Percentiles rank a stretch among this genome's conserved stretches.
phyloP scores from a whole-genome alignment of 2,888 invertebrate species.

The Gerris lacustris region DNA sequence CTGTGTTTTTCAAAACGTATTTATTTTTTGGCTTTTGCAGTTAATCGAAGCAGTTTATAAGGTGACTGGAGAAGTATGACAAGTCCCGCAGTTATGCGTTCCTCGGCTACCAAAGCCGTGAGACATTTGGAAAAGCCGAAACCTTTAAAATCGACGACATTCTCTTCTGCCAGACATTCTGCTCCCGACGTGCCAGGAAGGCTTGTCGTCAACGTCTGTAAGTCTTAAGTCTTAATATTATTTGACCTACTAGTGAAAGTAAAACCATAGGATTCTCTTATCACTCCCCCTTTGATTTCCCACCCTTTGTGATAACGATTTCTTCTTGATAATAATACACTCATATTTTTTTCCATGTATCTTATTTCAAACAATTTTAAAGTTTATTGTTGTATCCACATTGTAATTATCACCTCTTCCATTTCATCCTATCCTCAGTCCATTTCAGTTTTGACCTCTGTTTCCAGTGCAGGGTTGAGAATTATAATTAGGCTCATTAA shows the following conservation, averaged over 20 bases:
- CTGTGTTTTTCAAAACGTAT: background rate
- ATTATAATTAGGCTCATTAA: no score
- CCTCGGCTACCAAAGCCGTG: conserved; percentile 27
- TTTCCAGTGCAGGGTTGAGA: no score
- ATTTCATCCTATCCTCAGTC: no score
- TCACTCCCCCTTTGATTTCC: no score
- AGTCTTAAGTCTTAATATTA: background rate
- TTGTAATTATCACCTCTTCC: no score
- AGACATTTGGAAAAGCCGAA: conserved; percentile 62
- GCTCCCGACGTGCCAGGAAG: conserved; percentile 5
- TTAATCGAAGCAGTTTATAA: background rate
- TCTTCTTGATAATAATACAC: no score
- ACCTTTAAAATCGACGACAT: conserved; percentile 50
- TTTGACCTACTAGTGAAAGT: background rate
- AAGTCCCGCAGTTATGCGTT: conserved; percentile 16
- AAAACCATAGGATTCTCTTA: no score
- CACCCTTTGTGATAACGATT: no score
- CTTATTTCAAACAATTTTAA: no score
- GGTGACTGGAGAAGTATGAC: conserved; percentile 4
- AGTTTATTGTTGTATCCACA: no score
- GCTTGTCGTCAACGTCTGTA: background rate
- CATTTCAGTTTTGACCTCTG: no score
- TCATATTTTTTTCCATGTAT: no score
- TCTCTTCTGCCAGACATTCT: conserved; percentile 29
- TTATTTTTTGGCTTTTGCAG: background rate